phyloP scores from a whole-genome alignment of 2,113 vertebrate genomes.

The Tragelaphus buxtoni region DNA sequence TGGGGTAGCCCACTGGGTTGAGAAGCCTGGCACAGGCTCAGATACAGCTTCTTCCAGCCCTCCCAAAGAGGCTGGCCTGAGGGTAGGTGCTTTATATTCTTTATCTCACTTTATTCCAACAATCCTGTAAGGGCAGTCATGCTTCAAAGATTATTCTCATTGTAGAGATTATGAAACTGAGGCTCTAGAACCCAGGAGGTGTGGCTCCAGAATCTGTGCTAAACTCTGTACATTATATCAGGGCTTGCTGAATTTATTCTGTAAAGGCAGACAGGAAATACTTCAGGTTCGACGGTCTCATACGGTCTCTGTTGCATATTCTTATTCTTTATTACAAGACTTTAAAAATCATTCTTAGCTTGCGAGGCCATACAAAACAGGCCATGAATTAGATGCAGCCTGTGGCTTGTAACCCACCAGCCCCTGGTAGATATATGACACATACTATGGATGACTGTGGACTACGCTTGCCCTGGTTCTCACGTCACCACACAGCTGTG shows the following conservation, averaged over 20 bases:
- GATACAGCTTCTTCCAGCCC: background rate
- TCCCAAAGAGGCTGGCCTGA: background rate
- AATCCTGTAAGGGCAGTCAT: background rate
- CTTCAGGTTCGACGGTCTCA: background rate
- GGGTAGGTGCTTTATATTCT: background rate
- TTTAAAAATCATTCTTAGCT: background rate
- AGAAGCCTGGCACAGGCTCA: constrained; percentile 4
- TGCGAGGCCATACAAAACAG: background rate
- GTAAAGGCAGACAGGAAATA: background rate
- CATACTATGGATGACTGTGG: background rate
- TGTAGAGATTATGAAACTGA: background rate
- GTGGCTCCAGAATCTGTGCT: background rate
- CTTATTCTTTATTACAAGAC: background rate
- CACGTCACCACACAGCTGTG: background rate
- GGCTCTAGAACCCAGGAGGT: background rate
- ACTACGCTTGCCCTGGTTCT: background rate
- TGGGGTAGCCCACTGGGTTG: background rate
- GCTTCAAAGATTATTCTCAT: background rate
- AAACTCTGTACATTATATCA: background rate
- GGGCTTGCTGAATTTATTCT: background rate
- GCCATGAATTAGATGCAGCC: background rate
- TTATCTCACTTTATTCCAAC: background rate
- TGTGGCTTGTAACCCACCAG: accelerated
- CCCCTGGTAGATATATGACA: no score
- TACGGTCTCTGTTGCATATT: background rate